These are phyloP conservation scores for Heptranchias perlo DNA, from an alignment of 2,113 vertebrate species.

Conservation along the genomic window DNA sequence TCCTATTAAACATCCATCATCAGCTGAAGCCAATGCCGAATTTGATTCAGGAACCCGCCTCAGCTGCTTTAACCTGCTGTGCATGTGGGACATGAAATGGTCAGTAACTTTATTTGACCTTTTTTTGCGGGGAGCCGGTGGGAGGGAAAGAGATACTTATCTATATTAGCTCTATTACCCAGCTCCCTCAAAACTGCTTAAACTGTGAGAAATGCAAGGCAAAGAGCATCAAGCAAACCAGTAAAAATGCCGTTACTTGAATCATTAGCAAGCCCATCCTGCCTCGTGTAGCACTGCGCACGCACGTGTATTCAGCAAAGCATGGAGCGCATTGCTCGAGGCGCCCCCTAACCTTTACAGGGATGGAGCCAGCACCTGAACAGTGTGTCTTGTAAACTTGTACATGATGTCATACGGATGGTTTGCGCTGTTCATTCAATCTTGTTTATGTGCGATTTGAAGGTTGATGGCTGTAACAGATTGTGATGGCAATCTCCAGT, in stretches of 20 bases:
- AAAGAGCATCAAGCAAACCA: neutral
- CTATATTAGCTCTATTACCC: neutral
- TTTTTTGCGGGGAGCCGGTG: neutral
- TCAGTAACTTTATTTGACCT: neutral
- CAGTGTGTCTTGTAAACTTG: slow-evolving; percentile 33
- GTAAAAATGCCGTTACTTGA: neutral
- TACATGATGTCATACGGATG: slow-evolving; percentile 36
- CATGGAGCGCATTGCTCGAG: neutral
- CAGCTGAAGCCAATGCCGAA: neutral
- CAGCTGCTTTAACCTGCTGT: neutral
- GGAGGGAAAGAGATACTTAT: neutral
- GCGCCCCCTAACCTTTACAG: neutral
- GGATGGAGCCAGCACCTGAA: slow-evolving; percentile 1
- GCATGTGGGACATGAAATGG: neutral
- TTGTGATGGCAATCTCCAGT: slow-evolving; percentile 36
- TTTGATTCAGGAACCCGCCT: neutral
- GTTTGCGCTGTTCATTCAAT: slow-evolving; percentile 36
- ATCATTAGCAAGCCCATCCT: no score
- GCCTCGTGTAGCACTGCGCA: neutral
- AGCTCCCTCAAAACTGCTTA: neutral
- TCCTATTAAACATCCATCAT: neutral
- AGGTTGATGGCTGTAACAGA: slow-evolving; percentile 38
- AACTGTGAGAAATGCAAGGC: neutral
- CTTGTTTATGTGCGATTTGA: slow-evolving; percentile 33
- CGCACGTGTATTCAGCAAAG: neutral